Percentiles rank a stretch among this genome's conserved stretches.
phyloP scores from a whole-genome alignment of 2,797 vertebrate genomes.

The Ammospiza maritima region DNA sequence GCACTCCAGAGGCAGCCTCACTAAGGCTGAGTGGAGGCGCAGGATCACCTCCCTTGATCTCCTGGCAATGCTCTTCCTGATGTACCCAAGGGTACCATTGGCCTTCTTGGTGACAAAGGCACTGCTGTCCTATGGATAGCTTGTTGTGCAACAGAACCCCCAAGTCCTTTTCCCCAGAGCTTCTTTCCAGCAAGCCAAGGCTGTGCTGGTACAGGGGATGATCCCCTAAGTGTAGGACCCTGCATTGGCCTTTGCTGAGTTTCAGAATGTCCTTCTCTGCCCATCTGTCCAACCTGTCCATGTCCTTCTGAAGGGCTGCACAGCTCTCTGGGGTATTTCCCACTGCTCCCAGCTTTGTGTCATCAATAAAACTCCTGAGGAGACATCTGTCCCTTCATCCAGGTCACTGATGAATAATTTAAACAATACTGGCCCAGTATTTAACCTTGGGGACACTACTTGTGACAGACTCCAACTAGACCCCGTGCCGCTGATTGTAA shows the following conservation, averaged over 20 bases:
- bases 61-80: neutral
- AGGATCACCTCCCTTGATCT: neutral
- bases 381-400: neutral
- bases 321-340: neutral
- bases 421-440: neutral
- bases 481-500: neutral
- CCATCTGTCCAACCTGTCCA: neutral
- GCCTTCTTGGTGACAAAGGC: neutral
- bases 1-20: neutral
- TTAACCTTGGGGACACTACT: neutral
- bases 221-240: neutral
- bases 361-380: fast-evolving
- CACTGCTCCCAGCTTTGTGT: neutral
- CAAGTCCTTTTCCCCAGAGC: neutral
- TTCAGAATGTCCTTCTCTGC: neutral
- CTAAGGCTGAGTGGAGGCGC: neutral
- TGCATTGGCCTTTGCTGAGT: neutral
- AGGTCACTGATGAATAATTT: neutral
- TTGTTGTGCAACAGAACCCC: neutral
- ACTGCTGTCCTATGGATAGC: neutral
- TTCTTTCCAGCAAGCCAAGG: neutral
- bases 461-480: neutral
- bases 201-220: neutral
- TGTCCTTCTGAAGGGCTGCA: neutral
- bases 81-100: neutral